Evolutionary conservation across 2,888 invertebrate genomes (phyloP).

Genomic region (Orthonevra nobilis): DNA sequence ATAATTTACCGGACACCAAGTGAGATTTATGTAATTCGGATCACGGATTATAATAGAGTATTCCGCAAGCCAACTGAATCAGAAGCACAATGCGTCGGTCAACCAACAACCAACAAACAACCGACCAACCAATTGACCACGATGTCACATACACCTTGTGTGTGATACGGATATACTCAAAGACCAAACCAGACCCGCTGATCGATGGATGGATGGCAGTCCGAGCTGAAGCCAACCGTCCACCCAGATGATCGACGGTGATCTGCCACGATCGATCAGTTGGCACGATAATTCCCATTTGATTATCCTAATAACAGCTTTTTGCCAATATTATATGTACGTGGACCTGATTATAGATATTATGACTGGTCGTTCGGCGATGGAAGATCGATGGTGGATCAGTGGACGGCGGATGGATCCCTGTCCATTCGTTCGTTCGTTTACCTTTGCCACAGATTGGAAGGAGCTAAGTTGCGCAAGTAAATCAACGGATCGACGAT

Average conservation of each 20-base stretch:
- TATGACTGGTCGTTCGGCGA: constrained; percentile 72
- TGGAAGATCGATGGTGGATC: constrained; percentile 33
- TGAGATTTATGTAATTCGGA: constrained; percentile 76
- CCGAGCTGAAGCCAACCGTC: neutral
- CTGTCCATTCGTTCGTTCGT: constrained; percentile 63
- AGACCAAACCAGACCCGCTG: too few species aligned
- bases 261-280: constrained; percentile 75
- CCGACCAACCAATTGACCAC: constrained; percentile 25
- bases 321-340: constrained; percentile 80
- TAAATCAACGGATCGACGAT: constrained; percentile 62
- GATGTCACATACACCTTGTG: constrained; percentile 58
- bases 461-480: constrained; percentile 54
- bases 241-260: constrained; percentile 62
- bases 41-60: constrained; percentile 65
- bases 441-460: constrained; percentile 67
- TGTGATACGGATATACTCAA: constrained; percentile 25
- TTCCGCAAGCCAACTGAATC: constrained; percentile 47
- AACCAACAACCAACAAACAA: neutral
- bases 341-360: constrained; percentile 81
- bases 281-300: constrained; percentile 80
- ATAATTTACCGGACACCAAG: constrained; percentile 81
- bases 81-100: constrained; percentile 65
- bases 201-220: constrained; percentile 45
- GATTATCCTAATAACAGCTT: constrained; percentile 80
- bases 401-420: constrained; percentile 24